Evolutionary conservation across 2,113 vertebrate genomes (phyloP).

Genomic region (Accipiter cooperii): DNA sequence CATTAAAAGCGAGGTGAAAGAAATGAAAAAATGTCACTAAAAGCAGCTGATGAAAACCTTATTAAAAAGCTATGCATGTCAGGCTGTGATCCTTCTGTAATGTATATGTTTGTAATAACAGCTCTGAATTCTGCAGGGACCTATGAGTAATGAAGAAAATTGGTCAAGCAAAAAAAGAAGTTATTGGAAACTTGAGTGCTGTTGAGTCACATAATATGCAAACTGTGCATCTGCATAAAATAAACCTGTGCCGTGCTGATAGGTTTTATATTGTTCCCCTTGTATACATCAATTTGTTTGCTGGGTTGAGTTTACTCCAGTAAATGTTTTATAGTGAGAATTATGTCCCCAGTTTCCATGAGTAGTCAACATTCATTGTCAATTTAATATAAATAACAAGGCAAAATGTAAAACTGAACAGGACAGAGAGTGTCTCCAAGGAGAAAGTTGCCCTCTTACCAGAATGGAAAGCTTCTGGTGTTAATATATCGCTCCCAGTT

Average conservation of each 20-base stretch:
- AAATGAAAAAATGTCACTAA: constrained; percentile 4
- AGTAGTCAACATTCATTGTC: not conserved
- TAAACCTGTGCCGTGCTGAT: constrained; percentile 12
- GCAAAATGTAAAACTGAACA: not conserved
- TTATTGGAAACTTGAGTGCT: constrained; percentile 48
- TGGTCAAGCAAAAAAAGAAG: constrained; percentile 15
- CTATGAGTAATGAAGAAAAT: constrained; percentile 32
- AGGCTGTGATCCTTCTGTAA: constrained; percentile 1
- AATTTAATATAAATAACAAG: not conserved
- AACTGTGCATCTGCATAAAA: constrained; percentile 34
- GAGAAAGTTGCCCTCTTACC: not conserved
- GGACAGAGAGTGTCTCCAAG: not conserved
- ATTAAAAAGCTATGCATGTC: not conserved
- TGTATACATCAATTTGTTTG: not conserved
- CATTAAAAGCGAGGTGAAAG: not conserved
- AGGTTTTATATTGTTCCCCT: not conserved
- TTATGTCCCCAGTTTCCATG: not conserved
- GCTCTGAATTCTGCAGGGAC: constrained; percentile 4
- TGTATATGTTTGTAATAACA: constrained; percentile 28
- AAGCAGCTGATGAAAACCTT: constrained; percentile 39
- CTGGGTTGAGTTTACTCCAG: not conserved
- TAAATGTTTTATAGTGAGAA: not conserved
- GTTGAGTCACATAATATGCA: not conserved
- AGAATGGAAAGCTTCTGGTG: not conserved
- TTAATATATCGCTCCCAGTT: not conserved